phyloP scores from a whole-genome alignment of 2,797 vertebrate species.

The Chaunax sp. region DNA sequence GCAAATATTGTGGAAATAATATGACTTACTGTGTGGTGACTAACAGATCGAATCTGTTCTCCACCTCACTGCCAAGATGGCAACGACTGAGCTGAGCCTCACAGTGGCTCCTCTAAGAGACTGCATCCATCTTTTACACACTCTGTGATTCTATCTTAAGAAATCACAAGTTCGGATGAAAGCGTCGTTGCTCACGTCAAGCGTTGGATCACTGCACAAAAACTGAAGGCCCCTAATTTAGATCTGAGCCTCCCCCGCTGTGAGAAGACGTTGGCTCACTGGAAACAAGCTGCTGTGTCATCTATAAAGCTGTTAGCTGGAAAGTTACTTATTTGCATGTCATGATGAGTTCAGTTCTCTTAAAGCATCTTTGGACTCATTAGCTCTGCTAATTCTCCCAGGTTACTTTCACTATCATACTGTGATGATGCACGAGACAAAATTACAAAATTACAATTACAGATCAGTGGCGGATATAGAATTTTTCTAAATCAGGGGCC shows the following conservation, averaged over 20 bases:
- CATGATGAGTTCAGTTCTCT: conserved; percentile 1
- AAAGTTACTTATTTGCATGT: conserved; percentile 21
- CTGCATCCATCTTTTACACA: neutral
- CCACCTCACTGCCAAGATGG: too few species aligned
- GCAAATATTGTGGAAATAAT: too few species aligned
- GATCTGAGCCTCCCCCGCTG: conserved; percentile 15
- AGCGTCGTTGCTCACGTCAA: too few species aligned
- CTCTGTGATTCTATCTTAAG: neutral
- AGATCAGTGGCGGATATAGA: too few species aligned
- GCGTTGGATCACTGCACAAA: neutral
- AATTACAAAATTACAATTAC: too few species aligned
- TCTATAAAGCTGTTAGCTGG: conserved; percentile 24
- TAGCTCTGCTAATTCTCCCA: conserved; percentile 3
- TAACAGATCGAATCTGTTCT: too few species aligned
- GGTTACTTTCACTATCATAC: conserved; percentile 1
- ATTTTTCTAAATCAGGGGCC: too few species aligned
- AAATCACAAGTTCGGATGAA: neutral
- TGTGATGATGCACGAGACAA: too few species aligned
- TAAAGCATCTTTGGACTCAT: conserved; percentile 22
- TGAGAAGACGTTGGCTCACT: conserved; percentile 14
- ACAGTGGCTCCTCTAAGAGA: too few species aligned
- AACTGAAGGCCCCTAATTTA: neutral
- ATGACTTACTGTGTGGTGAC: too few species aligned
- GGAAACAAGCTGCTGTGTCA: conserved; percentile 39
- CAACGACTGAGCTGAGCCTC: too few species aligned